Conservation (phyloP, 2,888 invertebrate species). For the Caenorhabditis panamensis region DNA sequence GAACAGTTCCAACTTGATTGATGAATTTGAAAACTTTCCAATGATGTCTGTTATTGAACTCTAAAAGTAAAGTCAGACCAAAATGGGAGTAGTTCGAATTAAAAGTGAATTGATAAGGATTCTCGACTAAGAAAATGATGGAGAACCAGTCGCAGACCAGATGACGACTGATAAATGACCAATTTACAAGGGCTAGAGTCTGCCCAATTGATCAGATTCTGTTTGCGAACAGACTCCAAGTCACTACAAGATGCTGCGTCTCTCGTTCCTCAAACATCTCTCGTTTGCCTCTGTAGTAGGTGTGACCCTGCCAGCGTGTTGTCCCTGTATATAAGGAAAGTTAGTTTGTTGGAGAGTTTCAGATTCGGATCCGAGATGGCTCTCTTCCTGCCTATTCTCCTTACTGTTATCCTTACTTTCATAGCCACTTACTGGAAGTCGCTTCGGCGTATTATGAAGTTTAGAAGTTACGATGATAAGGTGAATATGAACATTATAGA, state of each 20-base stretch:
- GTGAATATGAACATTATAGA: not conserved
- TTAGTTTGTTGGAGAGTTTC: no score
- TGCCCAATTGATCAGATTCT: slow-evolving; percentile 13
- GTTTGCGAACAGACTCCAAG: not conserved
- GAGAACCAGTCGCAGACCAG: not conserved
- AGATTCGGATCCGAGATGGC: slow-evolving; percentile 18
- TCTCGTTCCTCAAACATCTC: not conserved
- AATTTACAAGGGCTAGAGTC: not conserved
- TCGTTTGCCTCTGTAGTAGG: not conserved
- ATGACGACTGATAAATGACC: slow-evolving; percentile 3
- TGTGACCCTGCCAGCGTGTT: not conserved
- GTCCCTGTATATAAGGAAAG: no score
- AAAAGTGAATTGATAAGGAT: not conserved
- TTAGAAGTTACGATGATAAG: slow-evolving; percentile 32
- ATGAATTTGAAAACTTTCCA: not conserved
- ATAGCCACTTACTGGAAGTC: slow-evolving; percentile 24
- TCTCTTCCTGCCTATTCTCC: slow-evolving; percentile 15
- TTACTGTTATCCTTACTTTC: slow-evolving; percentile 6
- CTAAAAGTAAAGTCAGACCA: not conserved
- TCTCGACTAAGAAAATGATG: not conserved
- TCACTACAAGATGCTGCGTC: slow-evolving; percentile 6
- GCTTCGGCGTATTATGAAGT: slow-evolving; percentile 8
- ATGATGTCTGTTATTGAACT: not conserved
- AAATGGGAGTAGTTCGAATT: not conserved
- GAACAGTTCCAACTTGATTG: not conserved